Conservation (phyloP, 2,113 vertebrate species). For the Poeciliopsis turrubarensis region DNA sequence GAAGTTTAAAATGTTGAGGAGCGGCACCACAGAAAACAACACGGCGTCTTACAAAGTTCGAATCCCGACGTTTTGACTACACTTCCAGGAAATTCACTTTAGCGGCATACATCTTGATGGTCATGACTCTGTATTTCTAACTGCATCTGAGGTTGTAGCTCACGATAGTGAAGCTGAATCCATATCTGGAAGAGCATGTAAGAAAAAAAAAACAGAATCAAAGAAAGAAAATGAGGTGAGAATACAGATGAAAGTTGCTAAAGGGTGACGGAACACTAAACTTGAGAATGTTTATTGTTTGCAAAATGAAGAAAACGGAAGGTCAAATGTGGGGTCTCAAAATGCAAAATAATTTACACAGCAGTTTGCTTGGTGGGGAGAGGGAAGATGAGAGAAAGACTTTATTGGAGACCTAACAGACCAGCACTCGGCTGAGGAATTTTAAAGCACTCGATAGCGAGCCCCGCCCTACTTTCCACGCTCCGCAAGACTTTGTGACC, state of each 20-base stretch:
- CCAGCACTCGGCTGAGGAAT: neutral
- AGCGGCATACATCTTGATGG: neutral
- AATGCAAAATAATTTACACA: neutral
- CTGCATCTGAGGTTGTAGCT: slow-evolving; percentile 6
- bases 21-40: neutral
- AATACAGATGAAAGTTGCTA: neutral
- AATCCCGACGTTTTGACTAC: neutral
- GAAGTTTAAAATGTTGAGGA: neutral
- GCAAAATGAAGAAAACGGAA: no score
- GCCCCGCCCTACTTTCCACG: no score
- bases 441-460: neutral
- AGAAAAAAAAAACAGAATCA: neutral
- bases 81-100: neutral
- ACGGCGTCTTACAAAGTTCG: no score
- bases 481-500: neutral
- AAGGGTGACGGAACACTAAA: no score
- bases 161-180: neutral
- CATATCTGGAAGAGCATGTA: neutral
- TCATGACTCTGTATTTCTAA: slow-evolving; percentile 4
- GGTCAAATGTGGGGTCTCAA: neutral
- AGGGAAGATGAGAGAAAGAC: neutral
- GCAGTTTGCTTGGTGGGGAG: neutral
- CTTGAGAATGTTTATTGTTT: no score
- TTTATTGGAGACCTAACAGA: neutral
- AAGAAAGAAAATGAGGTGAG: neutral